Evolutionary conservation across 2,113 vertebrate species (phyloP).

Genomic region (Hippocampus mohnikei): DNA sequence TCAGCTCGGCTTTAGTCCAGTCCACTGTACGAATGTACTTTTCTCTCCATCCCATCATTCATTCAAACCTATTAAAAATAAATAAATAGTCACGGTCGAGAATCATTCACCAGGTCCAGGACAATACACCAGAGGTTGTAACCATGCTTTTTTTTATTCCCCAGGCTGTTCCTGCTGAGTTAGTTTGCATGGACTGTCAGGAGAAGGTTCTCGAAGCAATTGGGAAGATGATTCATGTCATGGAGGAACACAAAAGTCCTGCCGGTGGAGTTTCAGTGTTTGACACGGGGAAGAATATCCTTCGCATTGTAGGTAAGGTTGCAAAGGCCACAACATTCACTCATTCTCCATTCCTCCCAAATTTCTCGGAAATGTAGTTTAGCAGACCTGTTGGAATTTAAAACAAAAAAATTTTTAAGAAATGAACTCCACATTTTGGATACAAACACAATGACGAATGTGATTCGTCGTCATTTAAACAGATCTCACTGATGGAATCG

Average conservation of each 20-base stretch:
- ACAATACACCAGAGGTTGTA: background rate
- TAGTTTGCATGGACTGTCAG: slow-evolving; percentile 50
- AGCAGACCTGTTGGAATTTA: background rate
- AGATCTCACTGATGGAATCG: no score
- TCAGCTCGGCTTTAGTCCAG: slow-evolving; percentile 70
- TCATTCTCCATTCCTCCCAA: background rate
- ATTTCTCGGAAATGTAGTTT: no score
- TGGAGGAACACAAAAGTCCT: slow-evolving; percentile 50
- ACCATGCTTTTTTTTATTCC: slow-evolving; percentile 11
- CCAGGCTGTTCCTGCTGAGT: slow-evolving; percentile 62
- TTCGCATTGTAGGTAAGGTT: slow-evolving; percentile 68
- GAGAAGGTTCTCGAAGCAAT: slow-evolving; percentile 57
- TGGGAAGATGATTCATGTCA: slow-evolving; percentile 69
- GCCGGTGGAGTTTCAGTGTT: slow-evolving; percentile 36
- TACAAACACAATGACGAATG: background rate
- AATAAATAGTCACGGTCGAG: no score
- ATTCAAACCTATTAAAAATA: background rate
- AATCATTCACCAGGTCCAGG: background rate
- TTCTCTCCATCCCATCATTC: background rate
- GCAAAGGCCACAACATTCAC: background rate
- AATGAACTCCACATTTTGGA: background rate
- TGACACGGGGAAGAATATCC: slow-evolving; percentile 64
- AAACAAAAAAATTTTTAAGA: no score
- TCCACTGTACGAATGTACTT: slow-evolving; percentile 58
- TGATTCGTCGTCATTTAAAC: no score